Evolutionary conservation across 2,888 invertebrate species (phyloP).

Genomic region (Cosmia pyralina): DNA sequence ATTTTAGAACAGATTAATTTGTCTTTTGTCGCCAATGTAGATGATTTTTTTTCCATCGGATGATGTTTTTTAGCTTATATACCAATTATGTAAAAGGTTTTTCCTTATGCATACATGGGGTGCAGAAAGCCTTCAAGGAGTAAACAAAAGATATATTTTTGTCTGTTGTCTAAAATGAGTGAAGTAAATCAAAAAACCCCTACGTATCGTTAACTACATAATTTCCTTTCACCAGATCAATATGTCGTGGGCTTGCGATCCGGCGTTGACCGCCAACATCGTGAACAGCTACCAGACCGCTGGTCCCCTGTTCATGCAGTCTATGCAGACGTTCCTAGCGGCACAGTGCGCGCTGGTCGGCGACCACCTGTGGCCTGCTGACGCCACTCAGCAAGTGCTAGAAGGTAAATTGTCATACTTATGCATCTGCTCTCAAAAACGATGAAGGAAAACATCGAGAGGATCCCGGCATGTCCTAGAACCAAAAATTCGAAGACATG

Average conservation of each 20-base stretch:
- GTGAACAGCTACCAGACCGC: constrained; percentile 79
- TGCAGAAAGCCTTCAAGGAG: too few species aligned
- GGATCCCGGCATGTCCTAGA: too few species aligned
- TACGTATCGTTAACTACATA: not conserved
- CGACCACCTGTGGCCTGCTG: constrained; percentile 90
- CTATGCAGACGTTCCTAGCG: constrained; percentile 90
- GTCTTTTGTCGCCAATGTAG: not conserved
- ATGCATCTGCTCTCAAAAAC: too few species aligned
- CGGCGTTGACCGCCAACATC: constrained; percentile 74
- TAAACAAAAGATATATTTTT: not conserved
- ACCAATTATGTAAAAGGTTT: too few species aligned
- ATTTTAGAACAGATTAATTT: not conserved
- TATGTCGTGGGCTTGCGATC: constrained; percentile 83
- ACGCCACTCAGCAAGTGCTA: constrained; percentile 82
- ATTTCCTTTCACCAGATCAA: constrained; percentile 48
- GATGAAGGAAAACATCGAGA: too few species aligned
- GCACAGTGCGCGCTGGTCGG: constrained; percentile 91
- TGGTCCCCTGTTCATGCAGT: constrained; percentile 88
- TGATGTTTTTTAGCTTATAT: too few species aligned
- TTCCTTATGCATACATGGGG: too few species aligned
- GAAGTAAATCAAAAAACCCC: too few species aligned
- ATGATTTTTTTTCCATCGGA: too few species aligned
- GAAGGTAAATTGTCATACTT: constrained; percentile 66
- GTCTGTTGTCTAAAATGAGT: not conserved
- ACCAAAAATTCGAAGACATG: too few species aligned